Base-by-base conservation (phyloP, 2,888 invertebrate genomes). In the Leptogaster cylindrica region DNA sequence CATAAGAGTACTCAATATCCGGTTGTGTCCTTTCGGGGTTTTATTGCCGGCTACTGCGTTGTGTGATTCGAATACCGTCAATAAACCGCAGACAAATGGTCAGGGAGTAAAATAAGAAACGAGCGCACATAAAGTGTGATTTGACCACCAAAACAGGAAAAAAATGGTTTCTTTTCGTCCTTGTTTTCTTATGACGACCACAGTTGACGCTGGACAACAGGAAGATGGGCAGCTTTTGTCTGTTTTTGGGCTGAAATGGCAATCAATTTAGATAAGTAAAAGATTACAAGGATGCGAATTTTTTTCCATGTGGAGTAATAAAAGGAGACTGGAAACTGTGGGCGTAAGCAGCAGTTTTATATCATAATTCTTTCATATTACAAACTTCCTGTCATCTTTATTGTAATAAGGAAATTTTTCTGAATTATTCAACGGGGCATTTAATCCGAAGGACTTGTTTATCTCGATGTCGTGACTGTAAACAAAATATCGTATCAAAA, bases 241-340 rank as follows among this genome's bases (percentile, higher is more conserved):
- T 52, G 36, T 36, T 36, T 52, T 12, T 23, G 36, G 36, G 18
- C 39, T 23, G 23, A 55, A 36, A 55, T 55, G 55, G 39, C 55
- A 36, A 55, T 55, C 55, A 55, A 55, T 55, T 55, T 55, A 39
- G 55, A 55, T 55, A 55, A 55, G 55, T 55, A 55, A 55, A 39
- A 55, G 55, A 55, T 55, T 55, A 36, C 33, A 33, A 39, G 7
- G 55, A 14, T 23, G 12, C 12, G 23, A n/a, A n/a, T n/a, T n/a
- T n/a, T n/a, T n/a, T n/a, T n/a, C n/a, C n/a, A n/a, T n/a, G n/a
- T n/a, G n/a, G n/a, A n/a, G n/a, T n/a, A n/a, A n/a, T n/a, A n/a
- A n/a, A n/a, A n/a, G n/a, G n/a, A n/a, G n/a, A n/a, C n/a, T n/a
- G n/a, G n/a, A n/a, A n/a, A n/a, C n/a, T n/a, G n/a, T n/a, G n/a